A percentile compares a stretch with the other conserved stretches of the same genome.
Conservation (phyloP, 2,113 vertebrate genomes). For the Cichladusa arquata region DNA sequence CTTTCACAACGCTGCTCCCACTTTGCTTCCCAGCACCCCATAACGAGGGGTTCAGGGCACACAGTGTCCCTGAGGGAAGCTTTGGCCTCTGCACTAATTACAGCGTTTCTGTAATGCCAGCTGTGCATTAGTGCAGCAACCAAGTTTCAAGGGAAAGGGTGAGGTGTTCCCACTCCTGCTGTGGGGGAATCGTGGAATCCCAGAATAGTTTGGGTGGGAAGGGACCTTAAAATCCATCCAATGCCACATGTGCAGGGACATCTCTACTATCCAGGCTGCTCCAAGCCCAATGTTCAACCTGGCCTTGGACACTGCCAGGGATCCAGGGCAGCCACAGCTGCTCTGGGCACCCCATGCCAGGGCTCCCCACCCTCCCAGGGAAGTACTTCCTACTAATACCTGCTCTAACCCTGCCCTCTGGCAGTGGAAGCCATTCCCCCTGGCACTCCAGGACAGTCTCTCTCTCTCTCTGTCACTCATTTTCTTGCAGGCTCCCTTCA, state of each 20-base stretch:
- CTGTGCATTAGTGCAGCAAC: background rate
- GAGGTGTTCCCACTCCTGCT: background rate
- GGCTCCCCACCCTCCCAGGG: accelerated
- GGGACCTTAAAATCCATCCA: accelerated
- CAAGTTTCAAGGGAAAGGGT: background rate
- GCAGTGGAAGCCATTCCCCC: background rate
- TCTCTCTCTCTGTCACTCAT: background rate
- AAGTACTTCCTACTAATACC: background rate
- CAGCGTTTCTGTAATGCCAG: background rate
- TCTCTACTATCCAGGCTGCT: background rate
- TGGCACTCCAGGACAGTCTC: background rate
- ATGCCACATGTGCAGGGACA: background rate
- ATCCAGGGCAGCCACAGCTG: background rate
- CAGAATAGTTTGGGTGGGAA: background rate
- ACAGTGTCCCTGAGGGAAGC: background rate
- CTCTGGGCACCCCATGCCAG: background rate
- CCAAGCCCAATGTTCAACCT: accelerated
- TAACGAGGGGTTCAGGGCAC: background rate
- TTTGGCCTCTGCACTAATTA: background rate
- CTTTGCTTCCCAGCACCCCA: background rate
- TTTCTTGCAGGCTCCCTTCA: background rate
- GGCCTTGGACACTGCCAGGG: background rate
- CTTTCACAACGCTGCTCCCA: accelerated
- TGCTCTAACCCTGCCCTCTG: background rate
- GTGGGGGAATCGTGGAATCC: background rate